A percentile compares a stretch with the other conserved stretches of the same genome.
These are phyloP conservation scores for Drosophila leontia DNA, from an alignment of 1,140 invertebrate genomes.

Conservation along the genomic window DNA sequence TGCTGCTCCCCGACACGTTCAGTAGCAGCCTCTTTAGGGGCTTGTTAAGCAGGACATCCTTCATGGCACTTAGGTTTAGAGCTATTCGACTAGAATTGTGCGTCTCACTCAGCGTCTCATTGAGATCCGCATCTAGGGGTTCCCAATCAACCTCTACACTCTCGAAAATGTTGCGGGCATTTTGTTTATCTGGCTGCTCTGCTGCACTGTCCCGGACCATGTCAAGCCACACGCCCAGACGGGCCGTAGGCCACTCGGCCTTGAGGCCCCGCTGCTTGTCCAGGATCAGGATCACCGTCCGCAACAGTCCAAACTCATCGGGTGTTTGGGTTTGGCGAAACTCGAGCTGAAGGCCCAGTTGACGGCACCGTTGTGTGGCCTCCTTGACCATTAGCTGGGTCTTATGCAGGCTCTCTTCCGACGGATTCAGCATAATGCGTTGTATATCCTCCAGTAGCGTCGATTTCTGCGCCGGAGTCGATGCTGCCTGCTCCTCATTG, in stretches of 20 bases:
- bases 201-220: slow-evolving; percentile 83
- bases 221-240: slow-evolving; percentile 86
- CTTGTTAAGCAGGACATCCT: slow-evolving; percentile 78
- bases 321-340: slow-evolving; percentile 75
- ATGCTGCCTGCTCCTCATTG: slow-evolving; percentile 8
- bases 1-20: slow-evolving; percentile 17
- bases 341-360: slow-evolving; percentile 85
- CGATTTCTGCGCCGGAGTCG: slow-evolving; percentile 71
- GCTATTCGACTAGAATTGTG: slow-evolving; percentile 86
- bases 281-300: slow-evolving; percentile 67
- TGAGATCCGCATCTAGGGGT: slow-evolving; percentile 77
- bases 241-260: slow-evolving; percentile 85
- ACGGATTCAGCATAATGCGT: slow-evolving; percentile 80
- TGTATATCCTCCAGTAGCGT: slow-evolving; percentile 78
- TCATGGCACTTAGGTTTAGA: slow-evolving; percentile 86
- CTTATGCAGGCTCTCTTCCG: slow-evolving; percentile 86
- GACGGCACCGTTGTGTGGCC: slow-evolving; percentile 86
- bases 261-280: slow-evolving; percentile 72
- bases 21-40: slow-evolving; percentile 61
- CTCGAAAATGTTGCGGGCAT: slow-evolving; percentile 82
- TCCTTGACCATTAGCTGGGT: slow-evolving; percentile 86
- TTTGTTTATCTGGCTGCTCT: slow-evolving; percentile 67
- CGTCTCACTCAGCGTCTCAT: slow-evolving; percentile 84
- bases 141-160: slow-evolving; percentile 85
- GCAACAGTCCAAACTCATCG: slow-evolving; percentile 81